Evolutionary conservation across 2,888 invertebrate genomes (phyloP).

Genomic region (Sinopyrophorus schimmeli): DNA sequence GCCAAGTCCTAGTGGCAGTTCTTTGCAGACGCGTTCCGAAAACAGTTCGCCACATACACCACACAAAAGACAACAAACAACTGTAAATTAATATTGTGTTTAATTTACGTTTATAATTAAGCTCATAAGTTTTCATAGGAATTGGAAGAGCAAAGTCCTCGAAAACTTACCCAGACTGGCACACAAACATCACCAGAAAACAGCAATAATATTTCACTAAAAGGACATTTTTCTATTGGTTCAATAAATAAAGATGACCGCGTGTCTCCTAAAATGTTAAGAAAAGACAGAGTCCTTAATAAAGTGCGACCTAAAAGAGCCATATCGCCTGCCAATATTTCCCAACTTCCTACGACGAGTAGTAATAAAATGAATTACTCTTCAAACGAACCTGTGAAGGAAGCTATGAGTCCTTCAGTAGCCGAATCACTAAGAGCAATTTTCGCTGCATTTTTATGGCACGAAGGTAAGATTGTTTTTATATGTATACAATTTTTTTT

Average conservation of each 20-base stretch:
- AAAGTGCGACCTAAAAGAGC: constrained; percentile 57
- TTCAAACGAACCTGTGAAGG: constrained; percentile 67
- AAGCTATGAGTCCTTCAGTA: constrained; percentile 88
- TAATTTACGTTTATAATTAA: constrained; percentile 20
- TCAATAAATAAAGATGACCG: constrained; percentile 60
- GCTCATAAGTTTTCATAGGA: constrained; percentile 42
- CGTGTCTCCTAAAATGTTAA: constrained; percentile 59
- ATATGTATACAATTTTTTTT: constrained; percentile 3
- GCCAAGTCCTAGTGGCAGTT: constrained; percentile 61
- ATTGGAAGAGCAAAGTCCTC: constrained; percentile 50
- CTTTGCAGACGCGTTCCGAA: constrained; percentile 59
- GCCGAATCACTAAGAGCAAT: constrained; percentile 92
- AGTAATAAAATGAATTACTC: constrained; percentile 49
- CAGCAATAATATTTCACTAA: constrained; percentile 48
- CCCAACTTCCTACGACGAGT: constrained; percentile 51
- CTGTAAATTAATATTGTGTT: constrained; percentile 35
- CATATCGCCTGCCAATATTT: constrained; percentile 53
- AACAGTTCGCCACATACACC: constrained; percentile 58
- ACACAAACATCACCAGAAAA: constrained; percentile 74
- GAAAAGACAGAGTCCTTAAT: constrained; percentile 60
- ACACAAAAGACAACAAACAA: constrained; percentile 49
- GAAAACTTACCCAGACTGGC: constrained; percentile 63
- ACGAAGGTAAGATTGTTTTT: constrained; percentile 67
- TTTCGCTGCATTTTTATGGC: constrained; percentile 96
- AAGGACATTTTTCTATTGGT: constrained; percentile 66